A percentile compares a stretch with the other conserved stretches of the same genome.
Evolutionary conservation across 1,140 invertebrate species (phyloP).

Genomic region (Microplitis mediator): DNA sequence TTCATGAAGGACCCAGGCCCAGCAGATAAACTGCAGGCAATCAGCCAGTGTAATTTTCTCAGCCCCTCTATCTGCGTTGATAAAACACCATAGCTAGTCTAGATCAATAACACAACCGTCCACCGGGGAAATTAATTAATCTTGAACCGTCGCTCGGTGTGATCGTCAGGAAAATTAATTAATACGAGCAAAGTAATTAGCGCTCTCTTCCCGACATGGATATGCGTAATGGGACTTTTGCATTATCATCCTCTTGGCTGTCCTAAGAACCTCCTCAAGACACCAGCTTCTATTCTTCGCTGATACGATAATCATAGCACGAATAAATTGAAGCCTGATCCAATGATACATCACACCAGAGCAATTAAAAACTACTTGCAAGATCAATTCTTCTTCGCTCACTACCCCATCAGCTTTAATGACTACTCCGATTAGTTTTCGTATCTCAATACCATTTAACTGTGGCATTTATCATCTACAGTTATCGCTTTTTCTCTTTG

Average conservation of each 20-base stretch:
- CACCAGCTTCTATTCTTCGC: not conserved
- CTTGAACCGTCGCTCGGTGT: slow-evolving; percentile 25
- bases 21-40: slow-evolving; percentile 26
- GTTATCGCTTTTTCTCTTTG: too few species aligned
- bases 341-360: not conserved
- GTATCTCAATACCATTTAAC: too few species aligned
- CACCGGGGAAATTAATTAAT: slow-evolving; percentile 41
- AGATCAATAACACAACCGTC: slow-evolving; percentile 32
- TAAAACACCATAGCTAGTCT: slow-evolving; percentile 28
- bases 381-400: slow-evolving; percentile 7
- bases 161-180: slow-evolving; percentile 46
- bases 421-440: too few species aligned
- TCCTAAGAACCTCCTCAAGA: too few species aligned
- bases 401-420: not conserved
- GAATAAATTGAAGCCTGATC: slow-evolving; percentile 12
- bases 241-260: not conserved
- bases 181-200: slow-evolving; percentile 41
- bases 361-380: slow-evolving; percentile 20
- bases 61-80: not conserved
- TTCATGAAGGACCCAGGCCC: slow-evolving; percentile 21
- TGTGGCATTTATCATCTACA: too few species aligned
- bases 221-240: slow-evolving; percentile 17
- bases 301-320: not conserved
- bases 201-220: slow-evolving; percentile 21
- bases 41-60: slow-evolving; percentile 32